Conservation (phyloP, 2,797 vertebrate genomes). For the Cygnus olor region DNA sequence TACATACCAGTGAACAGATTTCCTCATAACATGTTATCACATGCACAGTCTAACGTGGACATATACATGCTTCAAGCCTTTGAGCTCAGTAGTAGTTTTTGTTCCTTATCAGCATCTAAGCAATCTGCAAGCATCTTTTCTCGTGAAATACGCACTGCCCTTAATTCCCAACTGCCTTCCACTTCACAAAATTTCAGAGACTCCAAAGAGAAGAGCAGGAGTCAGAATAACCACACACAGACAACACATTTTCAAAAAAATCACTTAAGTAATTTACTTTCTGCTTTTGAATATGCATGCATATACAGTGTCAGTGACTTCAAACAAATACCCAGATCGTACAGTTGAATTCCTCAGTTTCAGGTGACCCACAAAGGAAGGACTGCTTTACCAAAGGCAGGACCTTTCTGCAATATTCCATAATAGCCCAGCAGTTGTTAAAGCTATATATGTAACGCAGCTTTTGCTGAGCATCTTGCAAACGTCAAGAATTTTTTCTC, state of each 20-base stretch:
- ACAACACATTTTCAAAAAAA: neutral
- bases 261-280: neutral
- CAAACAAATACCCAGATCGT: neutral
- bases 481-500: neutral
- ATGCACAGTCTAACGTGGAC: fast-evolving
- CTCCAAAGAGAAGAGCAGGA: neutral
- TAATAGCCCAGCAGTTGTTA: neutral
- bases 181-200: neutral
- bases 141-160: neutral
- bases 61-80: neutral
- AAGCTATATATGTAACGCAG: neutral
- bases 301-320: neutral
- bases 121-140: neutral
- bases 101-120: neutral
- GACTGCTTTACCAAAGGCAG: neutral
- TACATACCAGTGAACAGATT: neutral
- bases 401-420: neutral
- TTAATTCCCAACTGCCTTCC: neutral
- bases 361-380: neutral
- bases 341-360: neutral
- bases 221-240: neutral
- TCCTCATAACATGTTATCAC: neutral
- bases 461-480: neutral
- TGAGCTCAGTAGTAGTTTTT: neutral
- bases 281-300: neutral